phyloP scores from a whole-genome alignment of 1,140 invertebrate species.

The Dinoponera quadriceps region DNA sequence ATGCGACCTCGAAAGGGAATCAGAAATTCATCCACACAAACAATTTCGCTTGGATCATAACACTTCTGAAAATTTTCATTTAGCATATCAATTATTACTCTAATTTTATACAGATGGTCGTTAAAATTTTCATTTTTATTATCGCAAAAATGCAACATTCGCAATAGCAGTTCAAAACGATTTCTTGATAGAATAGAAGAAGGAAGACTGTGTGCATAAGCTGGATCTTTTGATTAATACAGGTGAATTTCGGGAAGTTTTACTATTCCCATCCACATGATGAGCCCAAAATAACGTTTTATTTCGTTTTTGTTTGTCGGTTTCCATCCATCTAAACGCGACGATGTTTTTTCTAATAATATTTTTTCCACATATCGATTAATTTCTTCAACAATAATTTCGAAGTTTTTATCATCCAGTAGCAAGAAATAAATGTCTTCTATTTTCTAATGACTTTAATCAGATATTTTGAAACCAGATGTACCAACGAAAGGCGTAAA shows the following conservation, averaged over 20 bases:
- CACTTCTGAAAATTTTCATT: constrained; percentile 29
- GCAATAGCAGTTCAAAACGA: too few relatives aligned
- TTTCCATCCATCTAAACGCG: constrained; percentile 18
- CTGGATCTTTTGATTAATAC: constrained; percentile 10
- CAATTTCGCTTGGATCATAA: too few relatives aligned
- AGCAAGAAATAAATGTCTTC: too few relatives aligned
- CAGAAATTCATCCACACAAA: constrained; percentile 44
- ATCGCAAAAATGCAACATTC: too few relatives aligned
- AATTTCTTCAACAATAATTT: too few relatives aligned
- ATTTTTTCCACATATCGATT: constrained; percentile 39
- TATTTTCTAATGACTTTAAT: too few relatives aligned
- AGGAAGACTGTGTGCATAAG: background rate
- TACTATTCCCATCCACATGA: constrained; percentile 35
- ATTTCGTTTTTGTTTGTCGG: constrained; percentile 22
- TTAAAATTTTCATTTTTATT: background rate
- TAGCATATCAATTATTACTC: constrained; percentile 7
- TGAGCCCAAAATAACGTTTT: constrained; percentile 29
- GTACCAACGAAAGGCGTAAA: background rate
- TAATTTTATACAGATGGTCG: constrained; percentile 1
- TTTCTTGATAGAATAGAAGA: constrained; percentile 2
- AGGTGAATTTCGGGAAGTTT: constrained; percentile 23
- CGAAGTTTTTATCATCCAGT: too few relatives aligned
- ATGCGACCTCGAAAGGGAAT: constrained; percentile 43
- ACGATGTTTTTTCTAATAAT: constrained; percentile 10
- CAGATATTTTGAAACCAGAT: too few relatives aligned